phyloP scores from a whole-genome alignment of 1,140 invertebrate species.

The Ylistrum balloti region DNA sequence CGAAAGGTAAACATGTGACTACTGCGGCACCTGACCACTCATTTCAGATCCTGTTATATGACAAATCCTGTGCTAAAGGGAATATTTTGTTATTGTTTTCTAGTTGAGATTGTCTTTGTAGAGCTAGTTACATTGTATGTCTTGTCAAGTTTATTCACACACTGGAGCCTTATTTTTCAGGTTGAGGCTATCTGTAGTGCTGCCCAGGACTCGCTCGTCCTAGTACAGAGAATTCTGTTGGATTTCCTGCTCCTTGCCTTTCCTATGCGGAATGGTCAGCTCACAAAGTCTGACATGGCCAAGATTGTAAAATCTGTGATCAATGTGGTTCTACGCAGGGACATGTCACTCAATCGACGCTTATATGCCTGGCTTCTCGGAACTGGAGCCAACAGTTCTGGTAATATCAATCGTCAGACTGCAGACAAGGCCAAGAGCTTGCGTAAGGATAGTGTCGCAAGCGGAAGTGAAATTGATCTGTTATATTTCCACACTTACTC shows the following conservation, averaged over 20 bases:
- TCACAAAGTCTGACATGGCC: conserved; percentile 89
- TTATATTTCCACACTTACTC: conserved; percentile 90
- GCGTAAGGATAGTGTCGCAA: conserved; percentile 69
- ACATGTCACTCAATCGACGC: conserved; percentile 95
- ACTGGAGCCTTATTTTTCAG: too few species aligned
- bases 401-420: conserved; percentile 53
- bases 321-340: conserved; percentile 92
- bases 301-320: conserved; percentile 91
- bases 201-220: conserved; percentile 91
- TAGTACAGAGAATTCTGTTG: conserved; percentile 93
- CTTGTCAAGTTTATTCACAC: too few species aligned
- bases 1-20: too few species aligned
- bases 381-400: conserved; percentile 57
- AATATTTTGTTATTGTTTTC: too few species aligned
- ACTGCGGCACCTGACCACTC: too few species aligned
- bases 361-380: conserved; percentile 93
- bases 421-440: conserved; percentile 31
- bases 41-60: too few species aligned
- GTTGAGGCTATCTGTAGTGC: conserved; percentile 88
- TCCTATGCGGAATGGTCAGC: conserved; percentile 92
- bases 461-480: conserved; percentile 74
- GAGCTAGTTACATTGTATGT: too few species aligned
- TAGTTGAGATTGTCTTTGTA: too few species aligned
- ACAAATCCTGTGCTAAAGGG: too few species aligned
- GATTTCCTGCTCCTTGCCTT: conserved; percentile 93